Evolutionary conservation across 1,140 invertebrate species (phyloP).

Genomic region (Planococcus citri): DNA sequence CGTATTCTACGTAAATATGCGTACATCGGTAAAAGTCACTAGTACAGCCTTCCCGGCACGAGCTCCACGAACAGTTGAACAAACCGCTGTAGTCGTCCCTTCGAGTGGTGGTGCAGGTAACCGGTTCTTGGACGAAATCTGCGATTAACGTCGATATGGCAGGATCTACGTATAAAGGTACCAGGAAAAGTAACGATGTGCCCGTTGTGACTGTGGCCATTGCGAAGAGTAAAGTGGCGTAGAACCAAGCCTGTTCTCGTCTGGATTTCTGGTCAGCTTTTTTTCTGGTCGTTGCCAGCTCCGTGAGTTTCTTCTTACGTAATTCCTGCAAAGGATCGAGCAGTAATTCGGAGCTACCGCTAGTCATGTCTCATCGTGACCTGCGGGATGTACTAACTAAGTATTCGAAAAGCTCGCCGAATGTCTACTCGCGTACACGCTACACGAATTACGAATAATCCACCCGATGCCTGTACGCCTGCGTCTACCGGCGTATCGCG

Average conservation of each 20-base stretch:
- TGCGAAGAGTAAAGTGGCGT: conserved; percentile 62
- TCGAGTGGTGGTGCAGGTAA: conserved; percentile 59
- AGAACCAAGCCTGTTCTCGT: conserved; percentile 60
- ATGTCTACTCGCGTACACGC: too few species aligned
- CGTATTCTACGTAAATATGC: conserved; percentile 69
- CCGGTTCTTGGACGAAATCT: conserved; percentile 64
- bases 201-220: conserved; percentile 65
- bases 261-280: conserved; percentile 50
- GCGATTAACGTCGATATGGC: conserved; percentile 75
- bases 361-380: conserved; percentile 46
- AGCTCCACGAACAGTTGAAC: conserved; percentile 75
- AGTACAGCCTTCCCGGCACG: conserved; percentile 75
- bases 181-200: conserved; percentile 68
- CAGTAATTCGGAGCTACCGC: conserved; percentile 71
- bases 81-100: conserved; percentile 61
- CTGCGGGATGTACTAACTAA: conserved; percentile 32
- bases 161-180: conserved; percentile 78
- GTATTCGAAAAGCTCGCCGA: conserved; percentile 28
- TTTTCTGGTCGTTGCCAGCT: conserved; percentile 42
- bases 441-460: too few species aligned
- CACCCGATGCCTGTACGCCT: neutral
- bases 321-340: conserved; percentile 54
- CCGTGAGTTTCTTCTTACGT: conserved; percentile 53
- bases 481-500: neutral
- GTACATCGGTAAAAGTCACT: conserved; percentile 74